Evolutionary conservation across 2,888 invertebrate genomes (phyloP).

Genomic region (Phaonia tiefii): DNA sequence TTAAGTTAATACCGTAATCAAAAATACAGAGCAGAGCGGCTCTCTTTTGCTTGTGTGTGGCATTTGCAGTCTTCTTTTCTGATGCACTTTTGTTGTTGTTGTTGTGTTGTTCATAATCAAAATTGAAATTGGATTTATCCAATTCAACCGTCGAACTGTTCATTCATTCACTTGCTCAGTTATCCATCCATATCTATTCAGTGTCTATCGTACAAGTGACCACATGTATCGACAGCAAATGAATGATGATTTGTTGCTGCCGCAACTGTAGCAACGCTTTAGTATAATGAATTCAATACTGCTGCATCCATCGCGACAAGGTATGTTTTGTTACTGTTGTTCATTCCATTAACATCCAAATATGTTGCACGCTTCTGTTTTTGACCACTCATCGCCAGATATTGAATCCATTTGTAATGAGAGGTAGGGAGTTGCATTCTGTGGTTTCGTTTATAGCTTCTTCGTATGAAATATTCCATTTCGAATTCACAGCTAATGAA

Average conservation of each 20-base stretch:
- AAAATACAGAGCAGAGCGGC: slow-evolving; percentile 30
- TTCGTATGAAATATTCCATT: slow-evolving; percentile 18
- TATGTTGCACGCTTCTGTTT: slow-evolving; percentile 66
- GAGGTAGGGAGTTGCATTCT: not conserved
- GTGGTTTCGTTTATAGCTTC: slow-evolving; percentile 39
- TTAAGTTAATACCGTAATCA: slow-evolving; percentile 59
- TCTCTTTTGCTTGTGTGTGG: slow-evolving; percentile 58
- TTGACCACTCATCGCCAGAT: slow-evolving; percentile 64
- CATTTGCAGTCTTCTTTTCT: slow-evolving; percentile 18
- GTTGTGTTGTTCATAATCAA: slow-evolving; percentile 36
- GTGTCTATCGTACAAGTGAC: not conserved
- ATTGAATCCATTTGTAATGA: slow-evolving; percentile 10
- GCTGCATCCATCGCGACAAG: too few relatives aligned
- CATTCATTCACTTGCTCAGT: not conserved
- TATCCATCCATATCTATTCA: not conserved
- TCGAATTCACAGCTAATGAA: slow-evolving; percentile 44
- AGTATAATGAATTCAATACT: too few relatives aligned
- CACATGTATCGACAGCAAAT: too few relatives aligned
- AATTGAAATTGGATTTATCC: slow-evolving; percentile 53
- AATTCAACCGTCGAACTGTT: slow-evolving; percentile 12
- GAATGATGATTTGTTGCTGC: too few relatives aligned
- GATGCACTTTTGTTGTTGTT: not conserved
- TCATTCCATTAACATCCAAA: not conserved
- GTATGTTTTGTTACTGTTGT: slow-evolving; percentile 20
- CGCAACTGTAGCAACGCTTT: too few relatives aligned